A percentile compares a stretch with the other conserved stretches of the same genome.
Conservation (phyloP, 1,140 invertebrate genomes). For the Tetraneura akinire region DNA sequence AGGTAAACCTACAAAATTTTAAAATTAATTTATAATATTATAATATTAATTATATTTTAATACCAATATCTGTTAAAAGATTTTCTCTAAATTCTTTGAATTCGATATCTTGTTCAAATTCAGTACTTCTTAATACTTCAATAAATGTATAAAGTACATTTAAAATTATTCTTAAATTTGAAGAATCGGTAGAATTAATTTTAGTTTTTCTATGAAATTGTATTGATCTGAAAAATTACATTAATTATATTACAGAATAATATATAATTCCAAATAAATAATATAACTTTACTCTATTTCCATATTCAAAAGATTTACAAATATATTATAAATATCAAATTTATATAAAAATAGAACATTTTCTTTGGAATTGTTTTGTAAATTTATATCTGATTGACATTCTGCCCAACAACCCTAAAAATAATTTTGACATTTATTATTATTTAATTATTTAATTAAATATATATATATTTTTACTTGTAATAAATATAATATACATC, state of each 20-base stretch:
- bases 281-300: constrained; percentile 82
- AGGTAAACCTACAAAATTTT: constrained; percentile 9
- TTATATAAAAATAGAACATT: constrained; percentile 89
- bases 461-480: too few relatives aligned
- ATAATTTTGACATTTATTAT: neutral
- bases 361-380: constrained; percentile 74
- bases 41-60: neutral
- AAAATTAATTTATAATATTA: too few relatives aligned
- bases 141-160: constrained; percentile 93
- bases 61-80: constrained; percentile 77
- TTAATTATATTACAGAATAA: neutral
- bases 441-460: too few relatives aligned
- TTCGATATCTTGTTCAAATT: constrained; percentile 67
- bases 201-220: constrained; percentile 82
- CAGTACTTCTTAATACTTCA: constrained; percentile 74
- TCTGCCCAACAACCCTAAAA: constrained; percentile 80
- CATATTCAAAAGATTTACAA: constrained; percentile 89
- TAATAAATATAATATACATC: constrained; percentile 87
- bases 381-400: constrained; percentile 86
- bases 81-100: constrained; percentile 71
- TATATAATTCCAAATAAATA: constrained; percentile 59
- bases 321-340: constrained; percentile 82
- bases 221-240: constrained; percentile 62
- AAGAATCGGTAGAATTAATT: constrained; percentile 87
- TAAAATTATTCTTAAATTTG: constrained; percentile 86